Percentiles rank a stretch among this genome's conserved stretches.
These are phyloP conservation scores for Apteryx owenii DNA, from an alignment of 2,113 vertebrate species.

Conservation along the genomic window DNA sequence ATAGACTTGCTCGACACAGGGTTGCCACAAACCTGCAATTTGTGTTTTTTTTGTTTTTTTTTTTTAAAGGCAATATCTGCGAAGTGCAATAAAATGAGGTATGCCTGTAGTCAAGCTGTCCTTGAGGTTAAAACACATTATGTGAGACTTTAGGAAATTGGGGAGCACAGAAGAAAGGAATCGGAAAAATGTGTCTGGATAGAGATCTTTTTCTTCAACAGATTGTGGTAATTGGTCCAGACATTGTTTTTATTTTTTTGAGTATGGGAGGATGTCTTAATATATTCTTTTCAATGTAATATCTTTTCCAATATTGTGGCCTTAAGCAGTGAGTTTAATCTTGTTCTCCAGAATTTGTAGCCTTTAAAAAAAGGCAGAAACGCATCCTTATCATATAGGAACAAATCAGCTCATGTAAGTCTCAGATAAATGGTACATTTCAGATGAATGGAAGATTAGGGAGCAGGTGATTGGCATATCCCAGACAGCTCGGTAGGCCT, in stretches of 20 bases:
- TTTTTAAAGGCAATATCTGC: too few relatives aligned
- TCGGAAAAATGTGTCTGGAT: not conserved
- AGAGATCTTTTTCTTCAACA: not conserved
- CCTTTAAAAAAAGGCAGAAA: not conserved
- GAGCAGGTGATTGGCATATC: not conserved
- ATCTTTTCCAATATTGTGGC: not conserved
- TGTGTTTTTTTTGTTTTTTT: too few relatives aligned
- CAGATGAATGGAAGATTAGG: not conserved
- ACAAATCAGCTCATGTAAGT: not conserved
- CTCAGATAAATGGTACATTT: not conserved
- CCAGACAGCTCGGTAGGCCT: not conserved
- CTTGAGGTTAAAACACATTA: not conserved
- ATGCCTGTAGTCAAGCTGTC: not conserved
- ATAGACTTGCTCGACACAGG: too few relatives aligned
- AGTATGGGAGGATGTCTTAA: not conserved
- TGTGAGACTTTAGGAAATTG: rapidly evolving
- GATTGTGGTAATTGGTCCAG: not conserved
- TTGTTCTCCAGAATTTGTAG: not conserved
- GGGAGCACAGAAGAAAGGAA: not conserved
- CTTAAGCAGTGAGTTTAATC: not conserved
- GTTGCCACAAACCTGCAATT: too few relatives aligned
- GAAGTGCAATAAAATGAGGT: too few relatives aligned
- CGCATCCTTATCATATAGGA: not conserved
- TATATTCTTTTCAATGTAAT: not conserved
- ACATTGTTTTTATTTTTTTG: not conserved